Evolutionary conservation across 2,113 vertebrate species (phyloP).

Genomic region (Trochalopteron elliotii): DNA sequence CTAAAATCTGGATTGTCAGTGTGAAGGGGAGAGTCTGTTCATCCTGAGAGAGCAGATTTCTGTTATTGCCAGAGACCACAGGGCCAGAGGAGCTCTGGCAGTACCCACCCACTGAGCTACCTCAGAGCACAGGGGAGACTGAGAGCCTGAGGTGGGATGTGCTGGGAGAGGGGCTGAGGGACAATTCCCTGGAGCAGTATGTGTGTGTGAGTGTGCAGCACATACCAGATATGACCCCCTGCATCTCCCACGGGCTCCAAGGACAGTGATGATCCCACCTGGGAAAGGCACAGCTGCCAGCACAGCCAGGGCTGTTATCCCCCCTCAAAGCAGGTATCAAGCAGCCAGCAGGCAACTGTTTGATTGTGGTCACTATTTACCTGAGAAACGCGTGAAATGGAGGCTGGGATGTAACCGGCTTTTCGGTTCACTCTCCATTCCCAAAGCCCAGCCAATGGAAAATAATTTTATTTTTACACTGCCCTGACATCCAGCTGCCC

Average conservation of each 20-base stretch:
- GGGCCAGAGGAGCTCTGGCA: neutral
- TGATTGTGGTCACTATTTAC: neutral
- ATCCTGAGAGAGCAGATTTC: neutral
- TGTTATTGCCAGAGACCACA: neutral
- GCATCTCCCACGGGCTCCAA: neutral
- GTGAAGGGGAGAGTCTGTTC: neutral
- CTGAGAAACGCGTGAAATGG: neutral
- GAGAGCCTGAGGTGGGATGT: neutral
- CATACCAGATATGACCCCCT: accelerated
- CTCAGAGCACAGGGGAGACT: accelerated
- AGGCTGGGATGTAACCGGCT: neutral
- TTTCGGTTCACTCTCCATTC: neutral
- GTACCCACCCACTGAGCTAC: neutral
- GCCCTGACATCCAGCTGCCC: neutral
- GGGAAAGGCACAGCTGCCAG: neutral
- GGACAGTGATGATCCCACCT: accelerated
- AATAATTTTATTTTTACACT: neutral
- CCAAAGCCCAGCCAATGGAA: neutral
- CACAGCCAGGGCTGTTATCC: neutral
- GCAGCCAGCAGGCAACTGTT: neutral
- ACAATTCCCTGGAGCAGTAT: neutral
- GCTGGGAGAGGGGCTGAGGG: neutral
- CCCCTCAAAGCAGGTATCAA: neutral
- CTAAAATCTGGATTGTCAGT: neutral
- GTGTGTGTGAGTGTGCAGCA: neutral